phyloP scores from a whole-genome alignment of 2,113 vertebrate species.

The Mormyrus iriodes region DNA sequence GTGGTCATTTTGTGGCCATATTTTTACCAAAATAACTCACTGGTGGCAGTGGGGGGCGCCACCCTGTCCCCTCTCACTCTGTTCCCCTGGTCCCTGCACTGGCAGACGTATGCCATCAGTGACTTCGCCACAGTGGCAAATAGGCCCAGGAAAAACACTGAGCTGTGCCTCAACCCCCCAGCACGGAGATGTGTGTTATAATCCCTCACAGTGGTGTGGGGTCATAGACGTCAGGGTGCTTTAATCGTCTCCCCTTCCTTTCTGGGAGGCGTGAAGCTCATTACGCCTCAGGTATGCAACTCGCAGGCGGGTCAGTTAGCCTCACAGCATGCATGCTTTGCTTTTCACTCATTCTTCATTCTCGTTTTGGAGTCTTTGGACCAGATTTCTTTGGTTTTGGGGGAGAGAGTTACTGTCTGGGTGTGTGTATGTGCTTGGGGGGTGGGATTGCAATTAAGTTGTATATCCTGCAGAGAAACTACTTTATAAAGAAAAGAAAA shows the following conservation, averaged over 20 bases:
- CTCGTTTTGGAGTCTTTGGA: neutral
- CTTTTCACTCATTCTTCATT: neutral
- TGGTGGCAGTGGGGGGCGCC: neutral
- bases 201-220: neutral
- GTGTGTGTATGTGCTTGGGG: neutral
- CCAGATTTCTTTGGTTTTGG: neutral
- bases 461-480: neutral
- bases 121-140: neutral
- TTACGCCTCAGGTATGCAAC: neutral
- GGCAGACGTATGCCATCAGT: neutral
- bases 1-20: neutral
- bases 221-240: neutral
- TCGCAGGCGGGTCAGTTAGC: neutral
- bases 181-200: neutral
- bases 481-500: neutral
- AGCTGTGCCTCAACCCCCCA: neutral
- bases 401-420: neutral
- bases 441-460: neutral
- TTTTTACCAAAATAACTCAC: neutral
- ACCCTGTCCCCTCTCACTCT: neutral
- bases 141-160: neutral
- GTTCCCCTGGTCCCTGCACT: neutral
- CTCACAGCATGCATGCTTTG: neutral
- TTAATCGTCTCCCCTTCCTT: neutral
- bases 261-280: neutral